Conservation (phyloP, 2,797 vertebrate genomes). For the Notoglanidium macrostoma region DNA sequence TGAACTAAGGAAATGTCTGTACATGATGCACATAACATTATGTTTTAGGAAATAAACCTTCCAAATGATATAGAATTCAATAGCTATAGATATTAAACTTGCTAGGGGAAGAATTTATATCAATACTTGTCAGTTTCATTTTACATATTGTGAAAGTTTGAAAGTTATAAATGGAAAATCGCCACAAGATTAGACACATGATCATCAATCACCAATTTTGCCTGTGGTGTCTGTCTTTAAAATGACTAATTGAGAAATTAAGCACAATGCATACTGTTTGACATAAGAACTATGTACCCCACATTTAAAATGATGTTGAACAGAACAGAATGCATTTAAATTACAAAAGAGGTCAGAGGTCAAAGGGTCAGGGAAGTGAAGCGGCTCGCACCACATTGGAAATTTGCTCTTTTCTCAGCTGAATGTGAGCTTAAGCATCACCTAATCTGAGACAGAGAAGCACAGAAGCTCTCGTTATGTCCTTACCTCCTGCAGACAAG, state of each 20-base stretch:
- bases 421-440: constrained; percentile 26
- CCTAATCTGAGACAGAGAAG: constrained; percentile 36
- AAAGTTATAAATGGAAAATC: neutral
- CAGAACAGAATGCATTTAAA: constrained; percentile 20
- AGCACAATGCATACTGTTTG: neutral
- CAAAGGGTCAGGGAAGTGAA: constrained; percentile 23
- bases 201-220: neutral
- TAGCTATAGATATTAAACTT: neutral
- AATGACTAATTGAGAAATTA: neutral
- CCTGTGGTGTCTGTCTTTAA: neutral
- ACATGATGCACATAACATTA: neutral
- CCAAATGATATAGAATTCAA: neutral
- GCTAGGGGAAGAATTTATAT: neutral
- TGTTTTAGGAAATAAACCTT: neutral
- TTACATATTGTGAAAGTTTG: neutral
- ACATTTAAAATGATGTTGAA: neutral
- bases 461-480: constrained; percentile 51
- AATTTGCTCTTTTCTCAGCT: constrained; percentile 55
- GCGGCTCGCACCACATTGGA: constrained; percentile 19
- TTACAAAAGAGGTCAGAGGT: neutral
- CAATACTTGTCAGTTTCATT: neutral
- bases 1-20: neutral
- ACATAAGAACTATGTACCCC: neutral
- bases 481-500: constrained; percentile 37
- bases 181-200: neutral